These are phyloP conservation scores for Drosophila serrata DNA, from an alignment of 1,140 invertebrate genomes.

Conservation along the genomic window DNA sequence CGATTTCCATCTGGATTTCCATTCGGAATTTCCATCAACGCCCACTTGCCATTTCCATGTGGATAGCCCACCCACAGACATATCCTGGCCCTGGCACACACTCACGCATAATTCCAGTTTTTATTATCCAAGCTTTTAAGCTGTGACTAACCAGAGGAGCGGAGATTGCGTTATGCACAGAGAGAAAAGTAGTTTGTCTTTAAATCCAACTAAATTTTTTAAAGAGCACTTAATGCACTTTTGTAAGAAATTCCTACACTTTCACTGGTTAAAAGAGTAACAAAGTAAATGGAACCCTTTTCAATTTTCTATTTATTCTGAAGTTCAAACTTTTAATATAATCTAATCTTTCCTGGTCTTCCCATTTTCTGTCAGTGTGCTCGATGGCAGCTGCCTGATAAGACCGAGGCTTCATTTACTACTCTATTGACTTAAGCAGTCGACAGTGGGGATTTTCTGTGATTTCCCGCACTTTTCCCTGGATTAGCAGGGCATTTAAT, in stretches of 20 bases:
- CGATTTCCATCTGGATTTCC: conserved; percentile 13
- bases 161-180: conserved; percentile 19
- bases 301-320: not conserved
- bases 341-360: rapidly evolving
- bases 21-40: conserved; percentile 27
- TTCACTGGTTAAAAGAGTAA: too few species aligned
- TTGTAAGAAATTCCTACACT: not conserved
- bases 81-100: conserved; percentile 37
- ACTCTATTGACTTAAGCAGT: conserved; percentile 63
- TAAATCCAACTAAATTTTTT: not conserved
- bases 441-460: conserved; percentile 59
- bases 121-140: conserved; percentile 82
- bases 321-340: not conserved
- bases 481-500: conserved; percentile 71
- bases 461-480: conserved; percentile 60
- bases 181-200: not conserved
- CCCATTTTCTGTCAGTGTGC: conserved; percentile 1
- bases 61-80: conserved; percentile 2
- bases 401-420: conserved; percentile 50
- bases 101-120: conserved; percentile 75
- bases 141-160: conserved; percentile 61
- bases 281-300: not conserved
- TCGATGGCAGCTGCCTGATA: conserved; percentile 38
- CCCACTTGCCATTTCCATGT: conserved; percentile 9
- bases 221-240: too few species aligned